Percentiles rank a stretch among this genome's conserved stretches.
phyloP scores from a whole-genome alignment of 1,140 invertebrate species.

The Cyclargus thomasi region DNA sequence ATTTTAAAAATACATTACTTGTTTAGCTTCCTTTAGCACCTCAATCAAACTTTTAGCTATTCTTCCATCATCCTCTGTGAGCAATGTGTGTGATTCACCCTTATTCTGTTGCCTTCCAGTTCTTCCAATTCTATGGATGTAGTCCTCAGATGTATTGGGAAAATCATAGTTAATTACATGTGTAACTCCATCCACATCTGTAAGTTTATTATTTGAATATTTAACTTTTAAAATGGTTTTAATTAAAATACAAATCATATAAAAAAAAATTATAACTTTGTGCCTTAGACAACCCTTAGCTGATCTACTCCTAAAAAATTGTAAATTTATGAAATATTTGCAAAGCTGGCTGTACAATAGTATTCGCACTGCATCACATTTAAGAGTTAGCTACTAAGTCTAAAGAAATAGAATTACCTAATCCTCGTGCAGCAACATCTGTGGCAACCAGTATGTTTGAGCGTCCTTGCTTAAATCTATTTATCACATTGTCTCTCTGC shows the following conservation, averaged over 20 bases:
- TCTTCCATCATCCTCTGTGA: conserved; percentile 83
- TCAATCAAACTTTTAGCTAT: conserved; percentile 74
- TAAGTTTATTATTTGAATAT: conserved; percentile 39
- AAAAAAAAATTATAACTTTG: no score
- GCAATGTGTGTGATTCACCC: conserved; percentile 90
- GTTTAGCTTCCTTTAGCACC: conserved; percentile 62
- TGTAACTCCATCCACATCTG: conserved; percentile 86
- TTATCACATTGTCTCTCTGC: conserved; percentile 77
- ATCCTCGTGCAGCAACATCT: conserved; percentile 87
- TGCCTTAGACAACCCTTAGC: no score
- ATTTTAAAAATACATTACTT: not conserved
- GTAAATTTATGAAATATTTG: no score
- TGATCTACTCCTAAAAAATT: no score
- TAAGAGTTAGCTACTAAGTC: not conserved
- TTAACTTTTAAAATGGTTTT: not conserved
- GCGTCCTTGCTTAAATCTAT: conserved; percentile 49
- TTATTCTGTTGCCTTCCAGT: conserved; percentile 87
- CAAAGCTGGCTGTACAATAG: no score
- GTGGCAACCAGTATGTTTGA: conserved; percentile 82
- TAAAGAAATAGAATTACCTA: conserved; percentile 74
- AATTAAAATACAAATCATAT: no score
- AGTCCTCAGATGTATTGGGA: conserved; percentile 90
- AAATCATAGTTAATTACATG: conserved; percentile 94
- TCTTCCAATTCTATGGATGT: conserved; percentile 92
- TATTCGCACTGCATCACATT: not conserved